Evolutionary conservation across 2,888 invertebrate species (phyloP).

Genomic region (Pristionchus fissidentatus): DNA sequence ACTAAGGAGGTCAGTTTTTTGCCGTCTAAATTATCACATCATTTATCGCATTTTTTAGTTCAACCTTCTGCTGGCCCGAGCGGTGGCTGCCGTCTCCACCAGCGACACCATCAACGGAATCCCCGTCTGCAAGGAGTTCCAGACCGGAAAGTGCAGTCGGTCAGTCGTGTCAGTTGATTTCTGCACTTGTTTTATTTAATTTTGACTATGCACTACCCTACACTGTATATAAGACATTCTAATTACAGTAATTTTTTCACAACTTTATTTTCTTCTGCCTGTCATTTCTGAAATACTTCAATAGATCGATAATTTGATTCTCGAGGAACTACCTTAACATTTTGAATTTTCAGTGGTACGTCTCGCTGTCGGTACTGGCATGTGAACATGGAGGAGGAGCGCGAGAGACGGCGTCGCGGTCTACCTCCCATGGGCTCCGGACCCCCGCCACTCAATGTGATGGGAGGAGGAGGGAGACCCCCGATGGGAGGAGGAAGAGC

Average conservation of each 20-base stretch:
- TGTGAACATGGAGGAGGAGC: constrained; percentile 72
- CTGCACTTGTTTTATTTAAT: background rate
- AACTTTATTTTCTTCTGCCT: too few relatives aligned
- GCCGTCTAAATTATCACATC: background rate
- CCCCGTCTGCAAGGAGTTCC: constrained; percentile 75
- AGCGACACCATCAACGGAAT: constrained; percentile 74
- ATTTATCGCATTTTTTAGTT: background rate
- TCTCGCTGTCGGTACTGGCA: constrained; percentile 75
- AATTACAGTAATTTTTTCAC: constrained; percentile 12
- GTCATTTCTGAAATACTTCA: too few relatives aligned
- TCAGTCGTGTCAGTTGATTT: constrained; percentile 47
- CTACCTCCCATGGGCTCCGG: constrained; percentile 76
- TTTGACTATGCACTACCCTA: background rate
- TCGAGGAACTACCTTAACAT: too few relatives aligned
- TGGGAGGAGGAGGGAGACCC: constrained; percentile 24
- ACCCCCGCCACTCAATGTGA: background rate
- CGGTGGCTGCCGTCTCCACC: constrained; percentile 75
- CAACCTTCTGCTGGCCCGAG: constrained; percentile 77
- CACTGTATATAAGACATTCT: background rate
- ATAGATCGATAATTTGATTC: too few relatives aligned
- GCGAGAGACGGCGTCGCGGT: constrained; percentile 76
- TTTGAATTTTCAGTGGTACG: constrained; percentile 54
- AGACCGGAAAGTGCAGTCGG: constrained; percentile 71
- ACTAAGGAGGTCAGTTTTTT: constrained; percentile 83
- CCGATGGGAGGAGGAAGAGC: constrained; percentile 34